Percentiles rank a stretch among this genome's conserved stretches.
phyloP scores from a whole-genome alignment of 2,113 vertebrate genomes.

The Notothenia coriiceps region DNA sequence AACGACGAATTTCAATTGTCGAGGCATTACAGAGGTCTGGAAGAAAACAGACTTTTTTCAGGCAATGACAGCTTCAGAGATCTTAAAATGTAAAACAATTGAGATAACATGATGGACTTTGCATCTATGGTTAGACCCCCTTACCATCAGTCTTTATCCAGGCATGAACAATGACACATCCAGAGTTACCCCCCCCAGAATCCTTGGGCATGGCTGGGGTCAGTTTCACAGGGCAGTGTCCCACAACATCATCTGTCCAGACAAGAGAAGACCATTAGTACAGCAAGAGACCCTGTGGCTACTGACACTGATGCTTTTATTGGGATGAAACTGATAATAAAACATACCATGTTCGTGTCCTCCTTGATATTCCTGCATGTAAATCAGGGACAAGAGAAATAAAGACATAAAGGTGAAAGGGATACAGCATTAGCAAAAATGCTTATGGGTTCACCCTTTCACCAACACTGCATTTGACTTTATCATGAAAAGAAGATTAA shows the following conservation, averaged over 20 bases:
- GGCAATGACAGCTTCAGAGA: not conserved
- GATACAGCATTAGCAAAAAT: not conserved
- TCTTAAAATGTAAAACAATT: not conserved
- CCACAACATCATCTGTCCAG: constrained; percentile 34
- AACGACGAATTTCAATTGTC: constrained; percentile 28
- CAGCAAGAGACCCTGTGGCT: not conserved
- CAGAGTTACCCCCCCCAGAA: fast-evolving
- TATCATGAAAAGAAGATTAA: too few species aligned
- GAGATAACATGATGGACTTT: not conserved
- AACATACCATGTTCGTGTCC: constrained; percentile 56
- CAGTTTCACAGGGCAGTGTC: constrained; percentile 51
- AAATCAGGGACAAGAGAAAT: not conserved
- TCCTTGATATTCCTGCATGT: not conserved
- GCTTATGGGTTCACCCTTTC: too few species aligned
- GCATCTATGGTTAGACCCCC: not conserved
- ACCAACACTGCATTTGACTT: too few species aligned
- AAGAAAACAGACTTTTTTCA: constrained; percentile 7
- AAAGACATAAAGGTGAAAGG: not conserved
- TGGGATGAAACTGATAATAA: not conserved
- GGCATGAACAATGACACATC: constrained; percentile 44
- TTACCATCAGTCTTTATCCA: constrained; percentile 57
- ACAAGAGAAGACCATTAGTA: not conserved
- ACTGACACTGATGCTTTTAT: not conserved
- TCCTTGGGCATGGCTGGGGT: not conserved
- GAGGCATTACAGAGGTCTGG: constrained; percentile 32